Evolutionary conservation across 2,797 vertebrate species (phyloP), one percentile per base, ranked within the genome.

Genomic region (Crocidura indochinensis): DNA sequence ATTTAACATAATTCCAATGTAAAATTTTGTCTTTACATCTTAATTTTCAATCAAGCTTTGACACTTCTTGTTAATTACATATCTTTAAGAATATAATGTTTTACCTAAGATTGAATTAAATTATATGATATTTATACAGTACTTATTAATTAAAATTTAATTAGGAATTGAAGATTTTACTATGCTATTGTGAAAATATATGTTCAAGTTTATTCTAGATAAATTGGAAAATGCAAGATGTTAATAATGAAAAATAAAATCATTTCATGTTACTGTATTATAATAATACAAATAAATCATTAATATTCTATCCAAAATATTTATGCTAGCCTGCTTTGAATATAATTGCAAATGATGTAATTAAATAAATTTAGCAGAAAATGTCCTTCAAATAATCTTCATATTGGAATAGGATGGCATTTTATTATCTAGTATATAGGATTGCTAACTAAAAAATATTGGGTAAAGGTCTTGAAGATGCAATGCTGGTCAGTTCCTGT

Each of bases 1-100:
- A 5, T 2, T 51, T 2, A 26, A 46, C 38, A 71, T 14, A 62
- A 7, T 15, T 82, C 8, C 62, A 46, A 24, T 94, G 6, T 62
- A 87, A n/a, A n/a, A 60, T 87, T 76, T 86, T 81, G 27, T 84
- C 10, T n/a, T 74, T 75, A 26, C 10, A n/a, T 44, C 44, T 26
- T 56, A 49, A 67, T 83, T 69, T 86, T 65, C 8, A 77, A 78
- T 14, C 10, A 92, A 85, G 27, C 69, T 49, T 75, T 19, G 69
- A 69, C 14, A 64, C 0, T 1, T 56, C 46, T 7, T 51, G 2
- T 29, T 51, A 51, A 51, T 15, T 51, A 51, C 74, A 15, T 2
- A 51, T 44, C 8, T 62, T 20, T 24, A 62, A 68, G 19, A 75
- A 46, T 38, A 74, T 64, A 10, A 67, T 68, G 10, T n/a, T 60